Conservation (phyloP, 2,888 invertebrate species). For the Thymelicus lineola region DNA sequence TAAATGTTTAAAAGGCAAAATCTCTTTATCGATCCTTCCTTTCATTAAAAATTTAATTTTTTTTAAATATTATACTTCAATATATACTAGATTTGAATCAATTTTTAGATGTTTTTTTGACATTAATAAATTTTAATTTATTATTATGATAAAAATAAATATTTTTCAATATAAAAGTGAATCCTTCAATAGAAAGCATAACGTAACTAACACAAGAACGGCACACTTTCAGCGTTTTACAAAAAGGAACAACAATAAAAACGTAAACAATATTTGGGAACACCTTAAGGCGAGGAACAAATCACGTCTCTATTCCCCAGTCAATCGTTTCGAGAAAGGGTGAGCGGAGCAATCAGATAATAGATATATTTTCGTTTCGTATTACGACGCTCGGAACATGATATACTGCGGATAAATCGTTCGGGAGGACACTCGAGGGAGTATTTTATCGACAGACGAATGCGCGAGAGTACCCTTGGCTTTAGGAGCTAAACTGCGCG, state of each 20-base stretch:
- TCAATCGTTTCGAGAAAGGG: conserved; percentile 70
- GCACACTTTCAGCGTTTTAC: background rate
- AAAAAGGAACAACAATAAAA: background rate
- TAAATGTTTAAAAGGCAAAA: too few species aligned
- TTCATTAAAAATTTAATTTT: too few species aligned
- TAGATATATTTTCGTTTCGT: conserved; percentile 73
- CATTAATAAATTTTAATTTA: too few species aligned
- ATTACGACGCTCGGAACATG: conserved; percentile 44
- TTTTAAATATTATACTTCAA: too few species aligned
- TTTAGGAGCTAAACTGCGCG: background rate
- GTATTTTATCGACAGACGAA: conserved; percentile 54
- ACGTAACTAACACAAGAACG: too few species aligned
- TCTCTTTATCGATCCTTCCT: too few species aligned
- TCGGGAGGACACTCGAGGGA: conserved; percentile 68
- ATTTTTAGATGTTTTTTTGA: too few species aligned
- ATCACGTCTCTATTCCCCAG: conserved; percentile 70
- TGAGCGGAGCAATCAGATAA: conserved; percentile 70
- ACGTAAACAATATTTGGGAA: conserved; percentile 5
- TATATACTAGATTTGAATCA: too few species aligned
- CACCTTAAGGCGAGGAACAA: conserved; percentile 51
- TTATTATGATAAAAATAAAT: too few species aligned
- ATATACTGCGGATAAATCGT: conserved; percentile 78
- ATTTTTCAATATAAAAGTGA: too few species aligned
- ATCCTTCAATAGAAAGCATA: too few species aligned
- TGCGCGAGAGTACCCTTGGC: background rate